These are phyloP conservation scores for Megamerina dolium DNA, from an alignment of 2,888 invertebrate genomes.

Conservation along the genomic window DNA sequence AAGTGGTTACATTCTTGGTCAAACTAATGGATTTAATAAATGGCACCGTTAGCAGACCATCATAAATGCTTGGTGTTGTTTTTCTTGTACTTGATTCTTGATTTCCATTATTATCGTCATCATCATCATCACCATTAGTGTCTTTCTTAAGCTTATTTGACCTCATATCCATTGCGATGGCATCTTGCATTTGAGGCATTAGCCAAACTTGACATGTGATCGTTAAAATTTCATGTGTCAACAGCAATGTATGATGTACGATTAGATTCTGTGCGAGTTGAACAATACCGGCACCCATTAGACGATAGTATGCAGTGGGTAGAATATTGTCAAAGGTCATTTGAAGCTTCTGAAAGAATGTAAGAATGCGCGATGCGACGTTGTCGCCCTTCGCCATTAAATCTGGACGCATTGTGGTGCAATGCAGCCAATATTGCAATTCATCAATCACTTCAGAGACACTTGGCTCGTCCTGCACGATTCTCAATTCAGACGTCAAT, in stretches of 20 bases:
- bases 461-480: slow-evolving; percentile 21
- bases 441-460: slow-evolving; percentile 36
- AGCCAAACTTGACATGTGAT: slow-evolving; percentile 27
- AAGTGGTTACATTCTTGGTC: slow-evolving; percentile 27
- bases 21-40: slow-evolving; percentile 33
- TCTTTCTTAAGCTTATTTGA: slow-evolving; percentile 5
- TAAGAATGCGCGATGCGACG: slow-evolving; percentile 18
- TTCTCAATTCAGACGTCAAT: slow-evolving; percentile 25
- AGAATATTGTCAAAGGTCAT: slow-evolving; percentile 29
- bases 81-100: not conserved
- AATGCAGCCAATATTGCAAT: slow-evolving; percentile 42
- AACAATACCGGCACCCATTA: slow-evolving; percentile 32
- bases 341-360: slow-evolving; percentile 25
- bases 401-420: slow-evolving; percentile 32
- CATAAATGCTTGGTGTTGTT: slow-evolving; percentile 24
- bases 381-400: slow-evolving; percentile 23
- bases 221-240: slow-evolving; percentile 28
- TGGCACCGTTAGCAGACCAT: slow-evolving; percentile 29
- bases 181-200: slow-evolving; percentile 14
- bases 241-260: slow-evolving; percentile 25
- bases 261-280: slow-evolving; percentile 42
- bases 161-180: not conserved
- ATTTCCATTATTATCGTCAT: not conserved
- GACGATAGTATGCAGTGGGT: slow-evolving; percentile 36
- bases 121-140: slow-evolving; percentile 9